Base-by-base conservation (phyloP, 2,113 vertebrate species). In the Emydura subglobosa region DNA sequence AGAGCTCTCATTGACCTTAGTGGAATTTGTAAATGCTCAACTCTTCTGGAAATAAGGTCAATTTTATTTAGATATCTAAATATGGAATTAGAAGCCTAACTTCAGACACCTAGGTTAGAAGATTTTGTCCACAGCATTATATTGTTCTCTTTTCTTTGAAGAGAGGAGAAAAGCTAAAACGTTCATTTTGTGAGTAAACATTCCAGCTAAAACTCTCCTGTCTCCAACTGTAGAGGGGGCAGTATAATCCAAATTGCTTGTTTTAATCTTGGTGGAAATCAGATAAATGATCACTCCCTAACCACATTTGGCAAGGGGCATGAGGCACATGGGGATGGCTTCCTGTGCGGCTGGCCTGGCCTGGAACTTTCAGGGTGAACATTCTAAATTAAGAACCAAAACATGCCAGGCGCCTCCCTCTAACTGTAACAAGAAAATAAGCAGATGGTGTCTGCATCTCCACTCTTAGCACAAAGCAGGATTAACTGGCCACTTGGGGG, bases 221-320 rank as follows among this genome's bases (percentile, higher is more conserved):
- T 27, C 47, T 14, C 4, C 3, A 5, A 1, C 61, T 92, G 94
- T 89, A 65, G 34, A 93, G 95, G 81, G 95, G 95, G 94, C 94
- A 95, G 94, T 90, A 96, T 82, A 85, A 68, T 57, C 3, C 2
- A 93, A 80, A 65, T 39, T 47, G 13, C 0, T 55, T 53, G 51
- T 10, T 27, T 68, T 0, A 0, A 3, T 42, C 0, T 17, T n/a
- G 61, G 1, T 7, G 25, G 31, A 76, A 9, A 0, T 17, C 0
- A 5, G 12, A 5, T 27, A 8, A 68, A 55, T 21, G 6, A 39
- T 19, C 9, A 11, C 42, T 76, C 59, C 24, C 47, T 29, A 19
- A 51, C 81, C 4, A 1, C 25, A 21, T 29, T 6, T 0, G 0
- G 22, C 3, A 61, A 49, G 42, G 47, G 29, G 39, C 50, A 19